phyloP scores from a whole-genome alignment of 2,113 vertebrate species.

The Prolemur simus region DNA sequence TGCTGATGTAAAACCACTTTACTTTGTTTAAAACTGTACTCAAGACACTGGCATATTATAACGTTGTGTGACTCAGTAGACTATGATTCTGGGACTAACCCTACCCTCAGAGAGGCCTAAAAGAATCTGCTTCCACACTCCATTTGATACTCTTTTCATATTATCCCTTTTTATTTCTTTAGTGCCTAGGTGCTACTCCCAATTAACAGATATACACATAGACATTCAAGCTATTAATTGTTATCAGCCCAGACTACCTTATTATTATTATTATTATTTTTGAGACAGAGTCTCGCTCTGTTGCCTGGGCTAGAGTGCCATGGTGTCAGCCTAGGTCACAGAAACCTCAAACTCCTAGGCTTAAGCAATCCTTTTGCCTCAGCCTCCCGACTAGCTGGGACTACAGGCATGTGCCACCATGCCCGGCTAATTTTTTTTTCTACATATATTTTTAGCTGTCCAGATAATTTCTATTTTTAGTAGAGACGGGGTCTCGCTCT shows the following conservation, averaged over 20 bases:
- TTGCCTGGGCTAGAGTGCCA: no score
- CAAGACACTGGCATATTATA: background rate
- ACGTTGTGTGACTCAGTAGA: background rate
- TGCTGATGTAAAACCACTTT: background rate
- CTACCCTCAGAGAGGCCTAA: background rate
- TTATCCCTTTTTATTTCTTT: background rate
- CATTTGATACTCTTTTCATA: background rate
- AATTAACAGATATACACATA: background rate
- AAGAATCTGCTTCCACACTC: background rate
- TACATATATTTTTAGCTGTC: no score
- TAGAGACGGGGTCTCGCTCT: no score
- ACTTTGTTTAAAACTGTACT: background rate
- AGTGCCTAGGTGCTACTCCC: background rate
- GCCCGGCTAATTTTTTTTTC: no score
- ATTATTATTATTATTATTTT: background rate
- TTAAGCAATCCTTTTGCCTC: no score
- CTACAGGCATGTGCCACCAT: no score
- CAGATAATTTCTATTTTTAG: no score
- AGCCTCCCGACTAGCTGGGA: no score
- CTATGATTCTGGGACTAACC: background rate
- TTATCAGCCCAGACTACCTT: background rate
- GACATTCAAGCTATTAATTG: background rate
- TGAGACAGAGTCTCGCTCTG: no score
- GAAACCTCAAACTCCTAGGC: no score
- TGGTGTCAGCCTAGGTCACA: no score